Percentiles rank a stretch among this genome's conserved stretches.
Conservation (phyloP, 2,113 vertebrate species). For the Pseudonaja textilis region DNA sequence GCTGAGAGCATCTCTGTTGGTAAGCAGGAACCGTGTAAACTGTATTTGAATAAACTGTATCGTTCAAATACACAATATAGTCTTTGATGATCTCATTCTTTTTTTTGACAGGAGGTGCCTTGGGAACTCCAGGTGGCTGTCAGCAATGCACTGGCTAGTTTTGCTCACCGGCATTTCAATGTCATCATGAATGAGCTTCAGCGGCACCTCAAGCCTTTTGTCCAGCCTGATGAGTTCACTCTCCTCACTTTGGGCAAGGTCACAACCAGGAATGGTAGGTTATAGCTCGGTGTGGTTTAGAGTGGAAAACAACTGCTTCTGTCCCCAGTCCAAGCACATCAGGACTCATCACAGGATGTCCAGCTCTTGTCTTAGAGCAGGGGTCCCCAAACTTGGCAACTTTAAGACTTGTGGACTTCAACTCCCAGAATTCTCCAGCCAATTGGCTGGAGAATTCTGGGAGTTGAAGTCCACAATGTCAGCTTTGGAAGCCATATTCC, state of each 20-base stretch:
- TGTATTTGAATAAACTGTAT: not conserved
- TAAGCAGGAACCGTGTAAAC: not conserved
- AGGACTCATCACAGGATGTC: not conserved
- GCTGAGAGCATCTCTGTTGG: not conserved
- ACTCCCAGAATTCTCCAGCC: too few species aligned
- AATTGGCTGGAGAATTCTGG: too few species aligned
- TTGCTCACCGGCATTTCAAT: not conserved
- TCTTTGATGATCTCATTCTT: too few species aligned
- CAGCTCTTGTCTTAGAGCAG: not conserved
- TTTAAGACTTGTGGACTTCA: too few species aligned
- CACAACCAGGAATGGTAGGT: not conserved
- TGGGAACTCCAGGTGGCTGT: constrained; percentile 1
- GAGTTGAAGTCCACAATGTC: too few species aligned
- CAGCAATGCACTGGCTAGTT: not conserved
- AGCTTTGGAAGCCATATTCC: too few species aligned
- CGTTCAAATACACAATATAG: not conserved
- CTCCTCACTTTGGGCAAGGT: constrained; percentile 9
- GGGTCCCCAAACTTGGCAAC: too few species aligned
- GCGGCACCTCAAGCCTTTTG: constrained; percentile 12
- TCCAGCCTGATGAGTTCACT: constrained; percentile 6
- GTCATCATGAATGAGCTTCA: constrained; percentile 23
- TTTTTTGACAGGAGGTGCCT: not conserved
- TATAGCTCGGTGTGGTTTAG: too few species aligned
- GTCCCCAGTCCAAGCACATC: not conserved
- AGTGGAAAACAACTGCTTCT: not conserved